These are phyloP conservation scores for Piscicola geometra DNA, from an alignment of 2,888 invertebrate species.

Conservation along the genomic window DNA sequence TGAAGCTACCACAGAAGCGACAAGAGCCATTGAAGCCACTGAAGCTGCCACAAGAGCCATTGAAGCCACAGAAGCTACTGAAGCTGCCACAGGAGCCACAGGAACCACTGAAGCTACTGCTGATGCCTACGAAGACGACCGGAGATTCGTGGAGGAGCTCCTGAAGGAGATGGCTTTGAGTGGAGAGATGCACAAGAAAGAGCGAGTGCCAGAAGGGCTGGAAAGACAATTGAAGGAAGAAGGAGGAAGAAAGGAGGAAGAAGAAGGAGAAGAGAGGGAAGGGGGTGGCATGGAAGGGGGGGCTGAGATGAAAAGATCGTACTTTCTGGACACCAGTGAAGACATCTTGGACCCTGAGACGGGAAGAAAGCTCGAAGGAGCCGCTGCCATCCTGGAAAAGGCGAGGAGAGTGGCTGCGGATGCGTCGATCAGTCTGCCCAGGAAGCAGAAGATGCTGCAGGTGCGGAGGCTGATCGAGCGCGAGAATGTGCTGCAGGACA, in stretches of 20 bases:
- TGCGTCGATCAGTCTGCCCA: slow-evolving; percentile 1
- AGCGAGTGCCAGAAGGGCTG: no score
- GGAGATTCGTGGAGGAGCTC: not conserved
- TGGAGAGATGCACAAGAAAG: not conserved
- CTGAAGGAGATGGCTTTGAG: not conserved
- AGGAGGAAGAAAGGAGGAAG: not conserved
- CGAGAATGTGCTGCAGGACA: slow-evolving; percentile 20
- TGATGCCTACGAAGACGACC: not conserved
- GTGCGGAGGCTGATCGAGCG: slow-evolving; percentile 24
- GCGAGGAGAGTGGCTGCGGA: slow-evolving; percentile 23
- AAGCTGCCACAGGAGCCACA: not conserved
- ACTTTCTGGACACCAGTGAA: not conserved
- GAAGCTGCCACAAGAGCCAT: no score
- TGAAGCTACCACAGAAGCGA: no score
- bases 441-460: slow-evolving; percentile 13
- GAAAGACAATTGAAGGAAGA: no score
- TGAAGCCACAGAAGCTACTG: not conserved
- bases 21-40: no score
- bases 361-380: slow-evolving; percentile 12
- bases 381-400: slow-evolving; percentile 31
- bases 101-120: not conserved
- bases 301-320: not conserved
- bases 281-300: not conserved
- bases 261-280: not conserved
- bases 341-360: slow-evolving; percentile 25